Base-by-base conservation (phyloP, 2,113 vertebrate genomes). In the Oreochromis spilurus region DNA sequence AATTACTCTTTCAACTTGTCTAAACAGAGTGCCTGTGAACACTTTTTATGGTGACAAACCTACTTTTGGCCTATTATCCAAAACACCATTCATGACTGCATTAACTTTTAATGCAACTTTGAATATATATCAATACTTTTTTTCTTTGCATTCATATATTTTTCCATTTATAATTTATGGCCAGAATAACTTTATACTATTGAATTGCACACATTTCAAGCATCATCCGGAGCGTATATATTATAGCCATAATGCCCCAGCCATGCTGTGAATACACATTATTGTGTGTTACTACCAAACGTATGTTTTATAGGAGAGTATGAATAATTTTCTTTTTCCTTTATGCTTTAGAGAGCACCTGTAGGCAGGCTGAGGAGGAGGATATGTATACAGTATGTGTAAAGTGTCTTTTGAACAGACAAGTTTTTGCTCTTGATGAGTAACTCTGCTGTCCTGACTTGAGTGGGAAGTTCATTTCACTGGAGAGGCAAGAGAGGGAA, bases 1-100 rank as follows among this genome's bases (percentile, higher is more conserved):
- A 95, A 96, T 96, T 96, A 94, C 90, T 58, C 55, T 89, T 90
- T 88, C 52, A 84, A 48, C 81, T 34, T 34, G 26, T 90, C 50
- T 53, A 84, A 54, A 87, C 87, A 88, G 67, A 82, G 38, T 85
- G 29, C 43, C 53, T 21, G 43, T 85, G 86, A 77, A 80, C 84
- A 52, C 19, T n/a, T 79, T 90, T 89, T 83, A 87, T 90, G 83
- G 34, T 38, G 79, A 70, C 21, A 55, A 77, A 84, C 50, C 3
- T 80, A 82, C 84, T 81, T 85, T 85, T 92, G 81, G 81, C 84
- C 77, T 58, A 9, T 52, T 1, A 7, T 87, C 36, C n/a, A 84
- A 48, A 67, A 29, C 16, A 67, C 26, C 16, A 38, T 81, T 81
- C 72, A 50, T 45, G 26, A 34, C 8, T 17, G 5, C 70, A 60